Evolutionary conservation across 2,797 vertebrate genomes (phyloP), one percentile per base, ranked within the genome.

Genomic region (Pelobates cultripes): DNA sequence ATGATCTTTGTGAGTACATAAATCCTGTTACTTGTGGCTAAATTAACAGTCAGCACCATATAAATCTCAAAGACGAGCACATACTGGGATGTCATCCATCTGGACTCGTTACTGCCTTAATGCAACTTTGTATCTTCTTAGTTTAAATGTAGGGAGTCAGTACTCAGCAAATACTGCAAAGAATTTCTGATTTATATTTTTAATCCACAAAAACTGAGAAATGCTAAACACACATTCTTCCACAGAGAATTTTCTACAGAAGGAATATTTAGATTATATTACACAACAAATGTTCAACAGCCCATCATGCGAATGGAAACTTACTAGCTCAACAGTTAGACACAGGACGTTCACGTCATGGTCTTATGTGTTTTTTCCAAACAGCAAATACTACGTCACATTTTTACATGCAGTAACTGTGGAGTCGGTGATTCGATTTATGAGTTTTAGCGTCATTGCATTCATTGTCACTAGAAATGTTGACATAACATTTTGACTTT

Each of bases 11-110:
- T 12, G 14, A 57, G 4, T 14, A 57, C 8, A 57, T 57, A 57
- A 12, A 57, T 69, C 66, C 44, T 42, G 55, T 47, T 45, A 42
- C 60, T 67, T 80, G 78, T 67, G 61, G 78, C 70, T 55, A 17
- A 5, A 28, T 66, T 64, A 6, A 66, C 78, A 41, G 15, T 74
- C 63, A 69, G 63, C 71, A 69, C 17, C 51, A 60, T 60, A 69
- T 80, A 57, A 55, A 57, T 74, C 41, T 57, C 13, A 28, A 57
- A 57, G 41, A 40, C 7, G 40, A 57, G 47, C 45, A 45, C 28
- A 67, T 47, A 14, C 71, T 14, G 64, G 72, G 64, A 69, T 43
- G 0, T 42, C 10, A 61, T 71, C 79, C 79, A 75, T 45, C 51
- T 80, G 79, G 79, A 61, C 43, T 7, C 8, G 17, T 61, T 43